Percentiles rank a stretch among this genome's conserved stretches.
Evolutionary conservation across 2,888 invertebrate species (phyloP).

Genomic region (Argyra leucocephala): DNA sequence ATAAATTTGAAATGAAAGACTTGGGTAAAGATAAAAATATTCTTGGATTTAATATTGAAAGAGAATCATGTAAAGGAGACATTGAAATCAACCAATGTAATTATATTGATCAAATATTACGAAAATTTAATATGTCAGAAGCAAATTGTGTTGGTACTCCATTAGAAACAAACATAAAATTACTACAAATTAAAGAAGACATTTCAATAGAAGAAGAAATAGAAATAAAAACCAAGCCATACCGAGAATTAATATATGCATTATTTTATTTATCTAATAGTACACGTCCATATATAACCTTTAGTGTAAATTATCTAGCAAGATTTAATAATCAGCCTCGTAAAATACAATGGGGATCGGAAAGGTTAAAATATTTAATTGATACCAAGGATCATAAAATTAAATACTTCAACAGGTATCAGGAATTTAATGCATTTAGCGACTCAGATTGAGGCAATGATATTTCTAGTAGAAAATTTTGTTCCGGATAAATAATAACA

Average conservation of each 20-base stretch:
- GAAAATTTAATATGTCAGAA: background rate
- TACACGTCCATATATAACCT: conserved; percentile 15
- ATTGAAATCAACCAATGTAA: background rate
- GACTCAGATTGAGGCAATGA: conserved; percentile 19
- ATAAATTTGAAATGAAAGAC: background rate
- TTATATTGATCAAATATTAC: background rate
- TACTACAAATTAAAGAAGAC: conserved; percentile 8
- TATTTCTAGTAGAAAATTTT: no score
- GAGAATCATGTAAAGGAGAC: background rate
- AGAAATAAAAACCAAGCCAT: conserved; percentile 13
- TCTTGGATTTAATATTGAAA: background rate
- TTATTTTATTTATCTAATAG: conserved; percentile 16
- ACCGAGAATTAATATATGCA: conserved; percentile 13
- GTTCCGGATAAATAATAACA: no score
- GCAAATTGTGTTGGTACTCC: conserved; percentile 16
- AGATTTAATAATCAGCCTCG: conserved; percentile 14
- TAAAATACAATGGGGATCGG: conserved; percentile 15
- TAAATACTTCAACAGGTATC: background rate
- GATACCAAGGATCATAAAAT: conserved; percentile 8
- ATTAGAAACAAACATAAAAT: conserved; percentile 14
- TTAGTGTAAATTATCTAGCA: conserved; percentile 14
- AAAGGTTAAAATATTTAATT: conserved; percentile 14
- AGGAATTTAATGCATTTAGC: conserved; percentile 12
- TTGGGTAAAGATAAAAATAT: background rate
- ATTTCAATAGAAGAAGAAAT: conserved; percentile 12